These are phyloP conservation scores for Oreocharis arfaki DNA, from an alignment of 2,113 vertebrate genomes.

Conservation along the genomic window DNA sequence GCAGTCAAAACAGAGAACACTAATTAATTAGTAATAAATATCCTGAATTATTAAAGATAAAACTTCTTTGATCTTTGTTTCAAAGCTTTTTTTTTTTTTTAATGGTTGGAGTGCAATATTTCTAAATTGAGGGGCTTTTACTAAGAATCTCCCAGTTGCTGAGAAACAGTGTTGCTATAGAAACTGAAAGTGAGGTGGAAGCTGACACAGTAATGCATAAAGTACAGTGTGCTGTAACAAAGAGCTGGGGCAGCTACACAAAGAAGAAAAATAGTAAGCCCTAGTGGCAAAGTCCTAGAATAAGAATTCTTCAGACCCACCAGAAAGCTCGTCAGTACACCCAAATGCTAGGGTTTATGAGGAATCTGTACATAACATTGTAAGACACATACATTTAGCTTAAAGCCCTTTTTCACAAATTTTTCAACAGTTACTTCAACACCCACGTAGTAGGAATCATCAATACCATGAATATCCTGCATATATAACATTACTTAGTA, in stretches of 20 bases:
- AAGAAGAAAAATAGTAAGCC: background rate
- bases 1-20: conserved; percentile 23
- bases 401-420: background rate
- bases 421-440: background rate
- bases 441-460: background rate
- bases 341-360: background rate
- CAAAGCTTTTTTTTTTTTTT: conserved; percentile 27
- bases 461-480: background rate
- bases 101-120: background rate
- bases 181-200: conserved; percentile 4
- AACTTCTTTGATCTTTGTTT: conserved; percentile 53
- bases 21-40: conserved; percentile 74
- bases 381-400: background rate
- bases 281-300: background rate
- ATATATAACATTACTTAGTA: background rate
- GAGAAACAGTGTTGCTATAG: conserved; percentile 48
- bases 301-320: background rate
- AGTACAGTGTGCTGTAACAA: background rate
- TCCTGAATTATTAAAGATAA: conserved; percentile 72
- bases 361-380: background rate
- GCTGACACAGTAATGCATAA: background rate
- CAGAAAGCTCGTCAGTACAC: background rate
- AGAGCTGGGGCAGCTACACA: background rate
- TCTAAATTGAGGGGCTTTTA: conserved; percentile 1
- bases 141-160: background rate